A percentile compares a stretch with the other conserved stretches of the same genome.
Conservation (phyloP, 2,113 vertebrate species). For the Junco hyemalis region DNA sequence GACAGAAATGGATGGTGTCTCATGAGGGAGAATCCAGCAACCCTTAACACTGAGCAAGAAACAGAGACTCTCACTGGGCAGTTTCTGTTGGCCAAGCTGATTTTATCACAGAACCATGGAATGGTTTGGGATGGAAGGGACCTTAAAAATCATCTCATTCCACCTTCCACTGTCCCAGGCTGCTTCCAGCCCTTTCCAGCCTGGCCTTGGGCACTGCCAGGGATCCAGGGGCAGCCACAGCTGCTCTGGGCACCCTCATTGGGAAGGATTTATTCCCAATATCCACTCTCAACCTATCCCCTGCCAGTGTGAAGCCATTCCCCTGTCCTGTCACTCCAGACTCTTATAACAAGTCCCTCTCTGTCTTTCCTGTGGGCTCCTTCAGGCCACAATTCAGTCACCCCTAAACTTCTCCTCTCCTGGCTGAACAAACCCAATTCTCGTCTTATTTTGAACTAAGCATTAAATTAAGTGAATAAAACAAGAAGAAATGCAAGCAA, state of each 20-base stretch:
- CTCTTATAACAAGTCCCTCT: accelerated
- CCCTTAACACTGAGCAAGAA: neutral
- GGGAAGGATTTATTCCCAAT: neutral
- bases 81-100: neutral
- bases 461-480: neutral
- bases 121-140: neutral
- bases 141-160: neutral
- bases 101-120: neutral
- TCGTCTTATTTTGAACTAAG: neutral
- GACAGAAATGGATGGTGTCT: neutral
- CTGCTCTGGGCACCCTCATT: neutral
- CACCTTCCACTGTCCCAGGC: accelerated
- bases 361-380: too few relatives aligned
- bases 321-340: neutral
- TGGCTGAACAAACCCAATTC: neutral
- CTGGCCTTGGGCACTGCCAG: neutral
- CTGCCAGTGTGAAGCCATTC: neutral
- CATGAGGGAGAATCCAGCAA: accelerated
- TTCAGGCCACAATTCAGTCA: neutral
- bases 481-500: neutral
- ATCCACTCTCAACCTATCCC: neutral
- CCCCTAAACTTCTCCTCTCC: neutral
- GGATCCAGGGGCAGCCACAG: neutral
- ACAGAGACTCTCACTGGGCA: neutral
- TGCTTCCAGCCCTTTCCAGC: neutral